A percentile compares a stretch with the other conserved stretches of the same genome.
phyloP scores from a whole-genome alignment of 1,140 invertebrate species.

The Achatina immaculata region DNA sequence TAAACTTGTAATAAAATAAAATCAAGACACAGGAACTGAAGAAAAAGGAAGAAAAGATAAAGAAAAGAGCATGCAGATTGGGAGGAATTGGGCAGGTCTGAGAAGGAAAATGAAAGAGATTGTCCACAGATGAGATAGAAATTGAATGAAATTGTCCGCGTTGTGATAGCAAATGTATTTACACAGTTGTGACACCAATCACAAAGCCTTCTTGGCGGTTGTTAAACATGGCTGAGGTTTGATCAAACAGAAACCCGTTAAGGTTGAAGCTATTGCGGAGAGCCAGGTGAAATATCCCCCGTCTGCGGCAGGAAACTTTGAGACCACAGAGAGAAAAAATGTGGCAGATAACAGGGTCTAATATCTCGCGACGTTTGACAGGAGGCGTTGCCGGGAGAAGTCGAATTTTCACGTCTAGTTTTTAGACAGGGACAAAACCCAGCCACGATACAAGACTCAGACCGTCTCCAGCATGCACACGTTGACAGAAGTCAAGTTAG shows the following conservation, averaged over 20 bases:
- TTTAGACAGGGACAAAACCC: no score
- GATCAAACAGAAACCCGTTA: not conserved
- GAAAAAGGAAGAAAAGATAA: no score
- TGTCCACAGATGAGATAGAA: no score
- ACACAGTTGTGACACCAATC: no score
- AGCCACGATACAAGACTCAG: not conserved
- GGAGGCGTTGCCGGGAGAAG: not conserved
- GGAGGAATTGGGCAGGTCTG: no score
- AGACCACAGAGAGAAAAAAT: not conserved
- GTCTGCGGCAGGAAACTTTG: no score
- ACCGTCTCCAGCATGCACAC: not conserved
- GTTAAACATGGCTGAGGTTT: not conserved
- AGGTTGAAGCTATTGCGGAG: not conserved
- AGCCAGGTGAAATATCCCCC: no score
- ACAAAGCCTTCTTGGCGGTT: not conserved
- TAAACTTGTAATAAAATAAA: no score
- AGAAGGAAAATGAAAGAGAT: no score
- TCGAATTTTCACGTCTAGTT: not conserved
- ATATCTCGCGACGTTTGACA: not conserved
- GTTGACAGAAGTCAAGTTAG: not conserved
- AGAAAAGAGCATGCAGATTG: no score
- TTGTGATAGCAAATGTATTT: not conserved
- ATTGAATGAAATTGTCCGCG: not conserved
- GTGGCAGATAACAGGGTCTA: not conserved
- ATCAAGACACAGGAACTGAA: no score